phyloP scores from a whole-genome alignment of 2,888 invertebrate genomes.

The Meteorus colon region DNA sequence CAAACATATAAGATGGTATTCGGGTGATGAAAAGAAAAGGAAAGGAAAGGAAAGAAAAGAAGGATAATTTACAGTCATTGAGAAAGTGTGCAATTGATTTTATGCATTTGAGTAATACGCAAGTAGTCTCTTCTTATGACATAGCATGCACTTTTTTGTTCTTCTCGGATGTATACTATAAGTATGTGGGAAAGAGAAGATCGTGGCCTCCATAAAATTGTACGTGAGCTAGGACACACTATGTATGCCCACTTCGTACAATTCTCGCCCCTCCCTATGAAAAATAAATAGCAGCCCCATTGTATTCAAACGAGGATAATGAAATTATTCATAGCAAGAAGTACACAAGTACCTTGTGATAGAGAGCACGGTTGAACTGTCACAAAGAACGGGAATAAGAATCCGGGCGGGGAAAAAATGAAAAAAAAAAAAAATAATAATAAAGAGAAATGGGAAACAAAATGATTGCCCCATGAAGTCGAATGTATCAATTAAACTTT shows the following conservation, averaged over 20 bases:
- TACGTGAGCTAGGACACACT: slow-evolving; percentile 35
- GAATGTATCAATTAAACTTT: slow-evolving; percentile 49
- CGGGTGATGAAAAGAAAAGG: too few relatives aligned
- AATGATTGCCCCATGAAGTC: not conserved
- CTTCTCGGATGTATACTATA: not conserved
- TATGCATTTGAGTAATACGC: not conserved
- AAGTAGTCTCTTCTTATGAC: not conserved
- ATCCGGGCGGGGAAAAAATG: slow-evolving; percentile 8
- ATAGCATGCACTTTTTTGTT: slow-evolving; percentile 7
- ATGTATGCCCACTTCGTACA: slow-evolving; percentile 26
- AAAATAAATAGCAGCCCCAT: slow-evolving; percentile 51
- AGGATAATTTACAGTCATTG: too few relatives aligned
- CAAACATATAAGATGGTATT: too few relatives aligned
- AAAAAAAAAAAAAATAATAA: not conserved
- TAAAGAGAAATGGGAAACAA: slow-evolving; percentile 18
- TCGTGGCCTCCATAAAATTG: slow-evolving; percentile 30
- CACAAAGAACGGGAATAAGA: slow-evolving; percentile 30
- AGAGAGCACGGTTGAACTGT: slow-evolving; percentile 44
- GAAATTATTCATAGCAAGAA: slow-evolving; percentile 53
- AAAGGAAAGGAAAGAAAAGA: not conserved
- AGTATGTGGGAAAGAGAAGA: slow-evolving; percentile 27
- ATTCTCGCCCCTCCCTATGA: slow-evolving; percentile 39
- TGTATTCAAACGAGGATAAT: slow-evolving; percentile 55
- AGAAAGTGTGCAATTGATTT: too few relatives aligned
- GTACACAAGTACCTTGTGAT: slow-evolving; percentile 46